These are phyloP conservation scores for Cantharis nigra DNA, from an alignment of 2,888 invertebrate species.

Conservation along the genomic window DNA sequence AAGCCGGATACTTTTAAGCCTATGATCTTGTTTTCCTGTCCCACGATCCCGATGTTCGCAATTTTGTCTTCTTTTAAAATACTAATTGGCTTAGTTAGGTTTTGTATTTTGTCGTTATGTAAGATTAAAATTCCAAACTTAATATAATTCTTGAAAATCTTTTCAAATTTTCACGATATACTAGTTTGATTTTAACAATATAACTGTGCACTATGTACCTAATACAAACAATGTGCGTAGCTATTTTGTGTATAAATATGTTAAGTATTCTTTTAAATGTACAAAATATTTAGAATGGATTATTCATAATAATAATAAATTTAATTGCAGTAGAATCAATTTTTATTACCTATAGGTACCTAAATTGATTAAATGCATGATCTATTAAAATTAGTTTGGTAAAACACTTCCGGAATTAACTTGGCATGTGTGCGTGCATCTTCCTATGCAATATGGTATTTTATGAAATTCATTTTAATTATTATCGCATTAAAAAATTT, in stretches of 20 bases:
- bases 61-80: slow-evolving; percentile 13
- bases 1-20: slow-evolving; percentile 31
- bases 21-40: slow-evolving; percentile 34
- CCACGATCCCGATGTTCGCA: slow-evolving; percentile 28
- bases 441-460: slow-evolving; percentile 18
- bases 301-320: no score
- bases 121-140: slow-evolving; percentile 10
- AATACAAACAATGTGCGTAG: neutral
- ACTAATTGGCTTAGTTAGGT: slow-evolving; percentile 22
- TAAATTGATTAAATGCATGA: neutral
- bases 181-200: neutral
- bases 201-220: neutral
- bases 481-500: neutral
- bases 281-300: no score
- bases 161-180: neutral
- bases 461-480: slow-evolving; percentile 14
- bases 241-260: neutral
- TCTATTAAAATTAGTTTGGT: neutral
- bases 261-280: no score
- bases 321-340: no score
- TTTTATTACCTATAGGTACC: neutral
- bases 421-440: slow-evolving; percentile 10
- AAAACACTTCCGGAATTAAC: slow-evolving; percentile 8
- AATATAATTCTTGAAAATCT: neutral
- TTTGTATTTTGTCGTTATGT: slow-evolving; percentile 4